Evolutionary conservation across 2,888 invertebrate genomes (phyloP).

Genomic region (Phaedon cochleariae): DNA sequence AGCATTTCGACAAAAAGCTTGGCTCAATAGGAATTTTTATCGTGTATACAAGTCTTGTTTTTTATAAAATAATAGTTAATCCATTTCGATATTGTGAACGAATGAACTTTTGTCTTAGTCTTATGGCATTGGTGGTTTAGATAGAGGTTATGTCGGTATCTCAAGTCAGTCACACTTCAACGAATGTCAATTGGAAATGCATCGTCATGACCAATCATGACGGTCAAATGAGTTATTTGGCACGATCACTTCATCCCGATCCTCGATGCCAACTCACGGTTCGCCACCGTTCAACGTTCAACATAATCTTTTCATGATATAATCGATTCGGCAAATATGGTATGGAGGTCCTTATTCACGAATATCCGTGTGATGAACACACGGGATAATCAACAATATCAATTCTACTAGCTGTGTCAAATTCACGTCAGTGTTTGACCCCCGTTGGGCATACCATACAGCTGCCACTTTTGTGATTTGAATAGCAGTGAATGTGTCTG

Average conservation of each 20-base stretch:
- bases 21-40: no score
- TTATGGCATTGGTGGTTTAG: no score
- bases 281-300: background rate
- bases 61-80: no score
- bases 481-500: background rate
- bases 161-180: background rate
- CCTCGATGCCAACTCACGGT: background rate
- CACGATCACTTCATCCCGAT: background rate
- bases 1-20: no score
- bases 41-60: no score
- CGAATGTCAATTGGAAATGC: background rate
- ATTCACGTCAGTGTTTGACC: background rate
- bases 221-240: background rate
- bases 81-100: no score
- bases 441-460: background rate
- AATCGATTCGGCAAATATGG: background rate
- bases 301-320: no score
- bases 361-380: background rate
- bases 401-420: background rate
- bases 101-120: no score
- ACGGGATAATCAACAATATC: no score
- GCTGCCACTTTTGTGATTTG: background rate
- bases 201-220: background rate
- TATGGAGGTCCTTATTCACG: background rate
- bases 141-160: no score